Base-by-base conservation (phyloP, 2,888 invertebrate species). In the Apotomis turbidana region DNA sequence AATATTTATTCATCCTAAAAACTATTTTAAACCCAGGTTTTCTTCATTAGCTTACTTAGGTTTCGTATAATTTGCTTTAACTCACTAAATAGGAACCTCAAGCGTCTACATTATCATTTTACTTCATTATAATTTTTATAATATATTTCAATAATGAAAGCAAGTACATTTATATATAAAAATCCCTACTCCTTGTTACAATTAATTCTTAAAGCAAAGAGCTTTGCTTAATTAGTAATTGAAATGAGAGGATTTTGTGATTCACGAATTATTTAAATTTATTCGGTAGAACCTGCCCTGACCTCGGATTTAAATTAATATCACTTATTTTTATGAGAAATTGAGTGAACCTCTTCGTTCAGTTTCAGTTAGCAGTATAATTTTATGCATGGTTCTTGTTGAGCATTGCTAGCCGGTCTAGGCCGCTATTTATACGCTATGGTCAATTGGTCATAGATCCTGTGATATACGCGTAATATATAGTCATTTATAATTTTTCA, bases 181-280 rank as follows among this genome's bases (percentile, higher is more conserved):
- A 71, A 60, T 51, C 38, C n/a, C 59, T 68, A 55, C 66, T 38
- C 60, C 63, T 74, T 74, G 59, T 69, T 73, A 69, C 68, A 76
- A 76, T 76, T 74, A 73, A 71, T 62, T 69, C 68, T 55, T 27
- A 49, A 8, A 63, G 70, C 71, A 58, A 70, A 71, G 70, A 70
- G 62, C 71, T 76, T 66, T 72, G 62, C 54, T 75, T 77, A 69
- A 80, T 85, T 84, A 82, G 79, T 79, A 83, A 83, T 83, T 83
- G 78, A 73, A 83, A 82, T 74, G 75, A 79, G 75, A 71, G 68
- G 71, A 74, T 76, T 76, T 72, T 70, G 76, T 61, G 55, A 72
- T 55, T 77, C 61, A 59, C 52, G 77, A 84, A 81, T 79, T 76
- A 86, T 86, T 82, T 75, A 81, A 84, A 86, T 85, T 76, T 81